Evolutionary conservation across 2,113 vertebrate species (phyloP).

Genomic region (Parus major): DNA sequence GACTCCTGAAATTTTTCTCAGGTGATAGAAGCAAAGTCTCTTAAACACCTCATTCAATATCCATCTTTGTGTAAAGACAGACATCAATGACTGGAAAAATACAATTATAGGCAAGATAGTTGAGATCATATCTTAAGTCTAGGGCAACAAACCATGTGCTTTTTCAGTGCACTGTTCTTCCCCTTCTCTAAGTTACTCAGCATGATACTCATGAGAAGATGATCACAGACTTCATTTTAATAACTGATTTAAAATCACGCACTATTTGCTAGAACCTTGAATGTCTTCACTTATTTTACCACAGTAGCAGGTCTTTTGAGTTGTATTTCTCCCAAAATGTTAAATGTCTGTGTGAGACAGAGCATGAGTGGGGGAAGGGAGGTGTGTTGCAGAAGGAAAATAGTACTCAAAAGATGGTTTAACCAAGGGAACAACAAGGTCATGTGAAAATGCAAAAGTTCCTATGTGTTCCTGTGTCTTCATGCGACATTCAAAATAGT

Average conservation of each 20-base stretch:
- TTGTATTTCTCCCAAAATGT: not conserved
- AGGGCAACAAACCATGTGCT: fast-evolving
- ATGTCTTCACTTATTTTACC: not conserved
- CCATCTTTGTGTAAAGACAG: not conserved
- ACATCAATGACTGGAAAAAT: not conserved
- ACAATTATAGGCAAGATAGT: not conserved
- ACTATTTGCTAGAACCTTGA: not conserved
- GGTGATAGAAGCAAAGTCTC: not conserved
- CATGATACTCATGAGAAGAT: not conserved
- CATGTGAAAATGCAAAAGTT: not conserved
- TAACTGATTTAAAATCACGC: not conserved
- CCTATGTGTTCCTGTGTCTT: not conserved
- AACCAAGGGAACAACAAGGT: not conserved
- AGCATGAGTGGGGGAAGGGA: not conserved
- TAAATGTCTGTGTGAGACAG: not conserved
- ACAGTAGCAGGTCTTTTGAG: not conserved
- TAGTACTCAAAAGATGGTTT: not conserved
- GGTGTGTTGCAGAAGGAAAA: fast-evolving
- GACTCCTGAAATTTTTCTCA: not conserved
- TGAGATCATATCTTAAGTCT: not conserved
- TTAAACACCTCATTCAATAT: not conserved
- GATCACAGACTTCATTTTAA: not conserved
- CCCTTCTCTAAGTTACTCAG: not conserved
- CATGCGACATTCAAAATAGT: not conserved
- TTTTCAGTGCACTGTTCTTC: not conserved